Conservation (phyloP, 2,113 vertebrate species). For the Rhizomys pruinosus region DNA sequence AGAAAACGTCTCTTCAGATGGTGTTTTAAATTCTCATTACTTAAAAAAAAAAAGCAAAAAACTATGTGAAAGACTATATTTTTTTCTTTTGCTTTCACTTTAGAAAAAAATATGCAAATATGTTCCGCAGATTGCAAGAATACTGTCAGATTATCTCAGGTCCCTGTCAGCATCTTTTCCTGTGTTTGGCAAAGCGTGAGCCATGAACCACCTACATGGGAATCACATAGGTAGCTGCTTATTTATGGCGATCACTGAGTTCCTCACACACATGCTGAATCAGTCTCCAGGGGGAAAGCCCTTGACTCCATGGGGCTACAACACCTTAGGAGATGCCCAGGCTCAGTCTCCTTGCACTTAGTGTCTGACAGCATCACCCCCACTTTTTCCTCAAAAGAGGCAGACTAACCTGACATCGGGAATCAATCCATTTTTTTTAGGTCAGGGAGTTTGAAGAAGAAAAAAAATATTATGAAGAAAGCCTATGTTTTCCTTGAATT, state of each 20-base stretch:
- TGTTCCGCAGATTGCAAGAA: background rate
- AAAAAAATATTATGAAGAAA: background rate
- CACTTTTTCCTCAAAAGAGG: background rate
- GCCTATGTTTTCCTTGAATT: constrained; percentile 11
- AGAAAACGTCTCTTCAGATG: constrained; percentile 2
- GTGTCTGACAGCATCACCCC: background rate
- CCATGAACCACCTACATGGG: background rate
- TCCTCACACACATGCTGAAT: background rate
- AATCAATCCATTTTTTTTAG: constrained; percentile 1
- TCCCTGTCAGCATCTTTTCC: background rate
- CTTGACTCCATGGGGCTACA: background rate
- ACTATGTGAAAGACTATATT: background rate
- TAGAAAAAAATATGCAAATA: constrained; percentile 23
- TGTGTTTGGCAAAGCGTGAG: constrained; percentile 31
- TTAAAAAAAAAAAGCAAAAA: background rate
- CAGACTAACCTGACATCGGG: background rate
- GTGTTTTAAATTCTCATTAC: constrained; percentile 6
- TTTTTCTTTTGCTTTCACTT: constrained; percentile 34
- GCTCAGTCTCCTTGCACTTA: background rate
- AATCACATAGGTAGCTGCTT: background rate
- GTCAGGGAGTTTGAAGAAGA: background rate
- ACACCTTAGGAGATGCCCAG: background rate
- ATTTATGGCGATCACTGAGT: background rate
- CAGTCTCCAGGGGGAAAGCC: background rate
- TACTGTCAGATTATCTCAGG: background rate